Conservation (phyloP, 2,888 invertebrate genomes). For the Lydus trimaculatus region DNA sequence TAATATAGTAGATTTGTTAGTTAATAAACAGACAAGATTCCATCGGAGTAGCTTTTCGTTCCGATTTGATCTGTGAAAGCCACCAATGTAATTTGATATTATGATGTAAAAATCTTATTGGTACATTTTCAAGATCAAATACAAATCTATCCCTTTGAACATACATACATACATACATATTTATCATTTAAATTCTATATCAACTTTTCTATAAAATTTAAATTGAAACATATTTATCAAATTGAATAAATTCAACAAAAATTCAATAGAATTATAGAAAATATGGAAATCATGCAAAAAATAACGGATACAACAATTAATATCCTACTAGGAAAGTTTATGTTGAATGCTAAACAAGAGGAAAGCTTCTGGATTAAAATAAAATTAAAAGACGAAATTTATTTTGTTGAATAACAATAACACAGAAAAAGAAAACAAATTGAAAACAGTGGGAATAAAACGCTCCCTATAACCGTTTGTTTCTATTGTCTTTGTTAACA, state of each 20-base stretch:
- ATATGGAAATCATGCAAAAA: not conserved
- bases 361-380: not conserved
- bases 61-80: not conserved
- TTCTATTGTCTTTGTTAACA: not conserved
- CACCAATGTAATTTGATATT: not conserved
- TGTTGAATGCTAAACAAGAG: not conserved
- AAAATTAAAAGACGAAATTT: not conserved
- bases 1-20: no score
- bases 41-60: no score
- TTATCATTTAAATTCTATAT: slow-evolving; percentile 7
- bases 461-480: not conserved
- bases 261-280: not conserved
- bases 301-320: not conserved
- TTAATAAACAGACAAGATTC: no score
- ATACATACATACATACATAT: no score
- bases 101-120: not conserved
- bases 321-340: not conserved
- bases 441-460: not conserved
- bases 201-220: not conserved
- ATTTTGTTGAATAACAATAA: not conserved
- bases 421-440: not conserved
- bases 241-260: not conserved
- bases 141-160: not conserved
- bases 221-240: not conserved
- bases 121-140: not conserved